A percentile compares a stretch with the other conserved stretches of the same genome.
phyloP scores from a whole-genome alignment of 2,888 invertebrate species.

The Mesoligia furuncula region DNA sequence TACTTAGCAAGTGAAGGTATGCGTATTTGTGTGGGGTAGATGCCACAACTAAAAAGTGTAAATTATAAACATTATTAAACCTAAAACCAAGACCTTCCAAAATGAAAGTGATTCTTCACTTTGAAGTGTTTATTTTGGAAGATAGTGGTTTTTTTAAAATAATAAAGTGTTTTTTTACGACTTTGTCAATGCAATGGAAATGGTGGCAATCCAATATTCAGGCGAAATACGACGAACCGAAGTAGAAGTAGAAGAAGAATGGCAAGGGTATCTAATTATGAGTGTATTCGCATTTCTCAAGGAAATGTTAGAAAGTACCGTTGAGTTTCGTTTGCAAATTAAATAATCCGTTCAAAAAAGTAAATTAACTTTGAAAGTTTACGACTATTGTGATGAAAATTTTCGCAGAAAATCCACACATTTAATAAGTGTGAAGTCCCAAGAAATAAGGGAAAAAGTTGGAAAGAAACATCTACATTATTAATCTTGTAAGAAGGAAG shows the following conservation, averaged over 20 bases:
- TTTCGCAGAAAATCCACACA: not conserved
- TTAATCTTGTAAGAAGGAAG: conserved; percentile 9
- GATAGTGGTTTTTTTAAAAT: not conserved
- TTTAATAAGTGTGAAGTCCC: not conserved
- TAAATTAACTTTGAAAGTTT: conserved; percentile 40
- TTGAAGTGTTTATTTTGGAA: too few relatives aligned
- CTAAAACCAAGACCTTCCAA: too few relatives aligned
- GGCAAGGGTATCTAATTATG: not conserved
- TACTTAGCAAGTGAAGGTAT: too few relatives aligned
- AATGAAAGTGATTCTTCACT: too few relatives aligned
- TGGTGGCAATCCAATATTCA: conserved; percentile 31
- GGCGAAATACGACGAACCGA: not conserved
- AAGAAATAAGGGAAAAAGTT: not conserved
- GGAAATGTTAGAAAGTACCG: conserved; percentile 47
- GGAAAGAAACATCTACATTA: not conserved
- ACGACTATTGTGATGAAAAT: not conserved
- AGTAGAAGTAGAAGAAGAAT: not conserved
- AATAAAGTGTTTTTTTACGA: not conserved
- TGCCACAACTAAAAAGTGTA: too few relatives aligned
- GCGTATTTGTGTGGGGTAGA: too few relatives aligned
- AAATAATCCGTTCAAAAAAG: conserved; percentile 49
- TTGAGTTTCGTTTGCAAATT: conserved; percentile 46
- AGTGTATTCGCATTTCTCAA: conserved; percentile 46
- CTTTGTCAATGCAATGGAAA: conserved; percentile 60
- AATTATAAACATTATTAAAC: too few relatives aligned